Evolutionary conservation across 2,888 invertebrate species (phyloP), one percentile per base, ranked within the genome.

Genomic region (Drosophila pseudotalamancana): DNA sequence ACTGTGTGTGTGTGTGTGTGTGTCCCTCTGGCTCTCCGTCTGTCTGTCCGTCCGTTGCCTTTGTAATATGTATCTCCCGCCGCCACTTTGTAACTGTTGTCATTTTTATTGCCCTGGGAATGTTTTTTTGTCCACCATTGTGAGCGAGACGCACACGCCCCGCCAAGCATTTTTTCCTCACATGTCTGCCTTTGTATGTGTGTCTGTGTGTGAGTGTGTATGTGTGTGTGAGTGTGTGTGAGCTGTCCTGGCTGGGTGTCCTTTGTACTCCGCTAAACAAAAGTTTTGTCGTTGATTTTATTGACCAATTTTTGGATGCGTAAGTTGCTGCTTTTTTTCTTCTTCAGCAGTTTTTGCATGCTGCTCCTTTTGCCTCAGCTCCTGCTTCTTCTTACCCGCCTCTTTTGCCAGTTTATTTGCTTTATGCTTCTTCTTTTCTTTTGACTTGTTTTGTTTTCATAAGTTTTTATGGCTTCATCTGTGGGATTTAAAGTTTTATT

Each of bases 71-170:
- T 77, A 80, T 80, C 87, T 70, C 72, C 75, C 45, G 82, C 85
- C 71, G 83, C 81, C 88, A 88, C 88, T 84, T 84, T 84, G 83
- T 84, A 84, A 84, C 83, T 84, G 84, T 88, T 88, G 83, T 84
- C 83, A 88, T 88, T 84, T 84, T 84, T 84, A 84, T 84, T 84
- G 83, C 88, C 88, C 84, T 84, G 83, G 88, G 83, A 84, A 84
- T 83, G 83, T 79, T 85, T 87, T n/a, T 81, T 84, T 84, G 87
- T 78, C 78, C 85, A 74, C 65, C 78, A 61, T 67, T 74, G 68
- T 67, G 72, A 64, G 72, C 67, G 72, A 71, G 53, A 42, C 66
- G 78, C 66, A 77, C 80, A 83, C 86, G 83, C 80, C 85, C 86
- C 77, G 61, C 70, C 57, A 54, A 68, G 64, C 68, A 57, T 63